phyloP scores from a whole-genome alignment of 2,113 vertebrate genomes.

The Neodontobutis hainanensis region DNA sequence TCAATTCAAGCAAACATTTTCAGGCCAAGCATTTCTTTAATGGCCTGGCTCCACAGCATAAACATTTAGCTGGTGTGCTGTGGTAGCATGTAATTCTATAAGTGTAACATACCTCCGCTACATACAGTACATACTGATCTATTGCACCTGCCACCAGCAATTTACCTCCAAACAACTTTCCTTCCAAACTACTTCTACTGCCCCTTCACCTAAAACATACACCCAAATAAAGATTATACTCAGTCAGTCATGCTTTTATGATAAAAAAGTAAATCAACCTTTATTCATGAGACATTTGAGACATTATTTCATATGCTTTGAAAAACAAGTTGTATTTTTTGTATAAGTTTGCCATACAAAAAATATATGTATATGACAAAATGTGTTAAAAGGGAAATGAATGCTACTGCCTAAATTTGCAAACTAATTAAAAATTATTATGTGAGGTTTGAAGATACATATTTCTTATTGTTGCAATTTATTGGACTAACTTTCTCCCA shows the following conservation, averaged over 20 bases:
- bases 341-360: too few relatives aligned
- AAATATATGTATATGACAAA: too few relatives aligned
- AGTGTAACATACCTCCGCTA: conserved; percentile 20
- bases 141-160: conserved; percentile 27
- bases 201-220: conserved; percentile 6
- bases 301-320: too few relatives aligned
- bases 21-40: conserved; percentile 29
- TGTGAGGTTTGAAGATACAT: too few relatives aligned
- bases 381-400: too few relatives aligned
- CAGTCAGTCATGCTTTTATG: conserved; percentile 20
- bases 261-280: too few relatives aligned
- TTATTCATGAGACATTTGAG: too few relatives aligned
- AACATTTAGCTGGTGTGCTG: conserved; percentile 6
- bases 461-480: background rate
- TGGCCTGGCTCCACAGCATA: conserved; percentile 7
- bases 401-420: too few relatives aligned
- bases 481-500: background rate
- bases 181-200: conserved; percentile 29
- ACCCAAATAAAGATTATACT: conserved; percentile 44
- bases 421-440: too few relatives aligned
- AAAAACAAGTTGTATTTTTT: too few relatives aligned
- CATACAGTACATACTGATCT: conserved; percentile 11
- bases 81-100: conserved; percentile 14
- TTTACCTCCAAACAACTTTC: conserved; percentile 34
- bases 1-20: conserved; percentile 16